Evolutionary conservation across 2,113 vertebrate species (phyloP), one percentile per base, ranked within the genome.

Genomic region (Burhinus bistriatus): DNA sequence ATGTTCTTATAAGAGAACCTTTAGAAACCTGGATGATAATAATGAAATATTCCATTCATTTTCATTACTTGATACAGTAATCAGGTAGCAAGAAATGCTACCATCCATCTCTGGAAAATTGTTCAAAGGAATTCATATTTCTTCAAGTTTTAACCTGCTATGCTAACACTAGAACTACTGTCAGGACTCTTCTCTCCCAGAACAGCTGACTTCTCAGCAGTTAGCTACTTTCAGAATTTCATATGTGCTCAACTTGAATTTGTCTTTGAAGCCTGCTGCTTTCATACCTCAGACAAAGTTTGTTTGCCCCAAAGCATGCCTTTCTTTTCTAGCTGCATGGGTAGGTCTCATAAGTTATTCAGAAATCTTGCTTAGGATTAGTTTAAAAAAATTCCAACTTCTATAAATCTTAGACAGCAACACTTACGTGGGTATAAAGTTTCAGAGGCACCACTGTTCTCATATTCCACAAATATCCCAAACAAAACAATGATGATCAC

Each of bases 371-470:
- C n/a, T 86, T 80, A 73, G 32, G 12, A 52, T 29, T 44, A 54
- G 8, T 52, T 91, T 84, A 80, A 91, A 89, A 34, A 70, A 54
- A 65, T 54, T 79, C 14, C 70, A 90, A n/a, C 49, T 23, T 45
- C 25, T 27, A 12, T 64, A 73, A 87, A 61, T 54, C 44, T 80
- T 66, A 86, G 54, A 30, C 9, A 80, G 36, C 58, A 52, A 49
- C 97, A 99, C 99, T 99, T 98, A 99, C 99, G 47, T 89, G 99
- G 98, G 72, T 99, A 99, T 65, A 97, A 54, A 38, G 0, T 17
- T 62, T 7, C 3, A 1, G 2, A 9, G 6, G 0, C 1, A 3
- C 1, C 5, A 18, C 7, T 15, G 4, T 0, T 2, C 18, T 77
- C 12, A 59, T 99, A 99, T 26, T 92, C 91, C 85, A 98, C 98